Conservation (phyloP, 2,113 vertebrate species). For the Suricata suricatta region DNA sequence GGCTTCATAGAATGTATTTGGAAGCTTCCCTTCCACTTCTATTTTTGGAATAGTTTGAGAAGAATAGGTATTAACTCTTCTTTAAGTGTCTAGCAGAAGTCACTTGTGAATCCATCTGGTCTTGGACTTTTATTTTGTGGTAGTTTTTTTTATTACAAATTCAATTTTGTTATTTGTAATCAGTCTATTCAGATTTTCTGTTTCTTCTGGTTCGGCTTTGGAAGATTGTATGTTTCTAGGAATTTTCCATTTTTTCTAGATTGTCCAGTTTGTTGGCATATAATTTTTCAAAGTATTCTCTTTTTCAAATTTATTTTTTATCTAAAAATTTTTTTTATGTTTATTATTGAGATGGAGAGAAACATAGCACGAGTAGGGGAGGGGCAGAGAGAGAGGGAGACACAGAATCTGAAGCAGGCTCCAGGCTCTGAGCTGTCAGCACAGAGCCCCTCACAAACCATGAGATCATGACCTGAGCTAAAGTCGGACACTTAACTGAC, state of each 20-base stretch:
- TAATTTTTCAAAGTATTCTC: background rate
- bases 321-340: no score
- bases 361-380: no score
- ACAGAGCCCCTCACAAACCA: no score
- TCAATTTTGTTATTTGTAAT: background rate
- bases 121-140: background rate
- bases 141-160: background rate
- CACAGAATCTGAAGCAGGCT: no score
- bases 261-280: background rate
- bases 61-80: background rate
- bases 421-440: no score
- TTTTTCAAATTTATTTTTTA: background rate
- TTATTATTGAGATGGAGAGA: no score
- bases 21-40: background rate
- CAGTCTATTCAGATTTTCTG: background rate
- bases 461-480: no score
- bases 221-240: background rate
- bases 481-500: no score
- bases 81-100: background rate
- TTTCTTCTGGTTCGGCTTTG: background rate
- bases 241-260: background rate
- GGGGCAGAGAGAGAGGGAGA: no score
- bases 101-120: background rate
- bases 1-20: background rate
- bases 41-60: background rate